Evolutionary conservation across 2,113 vertebrate species (phyloP), one percentile per base, ranked within the genome.

Genomic region (Mobula birostris): DNA sequence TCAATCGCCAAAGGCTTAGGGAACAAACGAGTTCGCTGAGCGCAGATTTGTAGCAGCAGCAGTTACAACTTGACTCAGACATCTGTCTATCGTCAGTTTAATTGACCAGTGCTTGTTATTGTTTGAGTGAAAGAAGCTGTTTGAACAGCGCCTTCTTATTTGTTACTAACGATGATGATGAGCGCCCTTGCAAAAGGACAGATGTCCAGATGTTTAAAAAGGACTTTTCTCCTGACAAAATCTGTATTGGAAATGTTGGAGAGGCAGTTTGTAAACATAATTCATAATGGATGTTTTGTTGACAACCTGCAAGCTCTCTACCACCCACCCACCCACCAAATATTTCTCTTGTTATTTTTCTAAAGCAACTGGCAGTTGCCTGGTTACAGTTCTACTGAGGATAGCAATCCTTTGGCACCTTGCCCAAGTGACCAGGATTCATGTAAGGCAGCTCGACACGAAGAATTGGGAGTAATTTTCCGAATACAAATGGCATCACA

Each of bases 121-220:
- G 61, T 90, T 87, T 66, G 85, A 90, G 85, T 90, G 82, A 85
- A 85, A 85, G 48, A 85, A 85, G 82, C 82, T 85, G 85, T 90
- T 90, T 90, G 85, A 66, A 90, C 61, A 88, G 83, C 58, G 63
- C 83, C 5, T 29, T 66, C n/a, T 32, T 68, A 63, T 63, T 66
- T 29, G 85, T 66, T 63, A 66, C 85, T 90, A 90, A 90, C 61
- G n/a, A 90, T 6, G n/a, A 32, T 17, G 61, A 61, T 90, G 61
- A 66, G 61, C n/a, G 63, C 61, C 17, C 29, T 90, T 48, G 58
- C 15, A 3, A 90, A 90, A 5, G 61, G 85, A 32, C 61, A 66
- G 85, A 90, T 90, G 85, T 90, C 63, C 85, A 66, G 85, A 32
- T 15, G 27, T 90, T 90, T 66, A 32, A 68, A 90, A n/a, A 68